Percentiles rank a stretch among this genome's conserved stretches.
Conservation (phyloP, 2,113 vertebrate species). For the Mugil cephalus region DNA sequence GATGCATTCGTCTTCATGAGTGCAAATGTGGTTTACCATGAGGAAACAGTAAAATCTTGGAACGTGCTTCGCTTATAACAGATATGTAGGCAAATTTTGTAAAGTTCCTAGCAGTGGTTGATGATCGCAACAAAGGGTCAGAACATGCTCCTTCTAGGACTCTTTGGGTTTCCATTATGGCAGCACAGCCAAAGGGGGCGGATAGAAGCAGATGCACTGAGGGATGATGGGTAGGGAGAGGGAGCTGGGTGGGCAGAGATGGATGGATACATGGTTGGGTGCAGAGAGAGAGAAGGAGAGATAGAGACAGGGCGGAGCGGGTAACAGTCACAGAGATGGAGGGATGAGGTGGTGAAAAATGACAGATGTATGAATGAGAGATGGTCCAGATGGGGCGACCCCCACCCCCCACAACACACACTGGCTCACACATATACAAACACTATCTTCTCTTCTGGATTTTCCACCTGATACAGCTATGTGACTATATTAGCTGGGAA, state of each 20-base stretch:
- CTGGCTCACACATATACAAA: conserved; percentile 6
- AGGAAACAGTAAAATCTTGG: neutral
- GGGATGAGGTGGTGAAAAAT: conserved; percentile 46
- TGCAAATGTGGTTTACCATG: neutral
- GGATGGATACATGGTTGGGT: conserved; percentile 33
- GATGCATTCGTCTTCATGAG: neutral
- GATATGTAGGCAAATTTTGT: neutral
- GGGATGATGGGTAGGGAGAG: conserved; percentile 45
- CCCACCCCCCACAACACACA: neutral
- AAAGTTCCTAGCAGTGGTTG: neutral
- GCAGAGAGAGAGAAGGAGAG: conserved; percentile 28
- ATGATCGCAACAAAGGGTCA: neutral
- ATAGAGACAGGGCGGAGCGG: conserved; percentile 17
- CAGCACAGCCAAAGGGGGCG: conserved; percentile 6
- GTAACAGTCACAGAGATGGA: conserved; percentile 38
- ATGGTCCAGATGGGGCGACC: conserved; percentile 55
- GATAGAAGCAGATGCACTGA: conserved; percentile 33
- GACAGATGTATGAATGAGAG: conserved; percentile 61
- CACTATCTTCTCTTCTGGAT: conserved; percentile 24
- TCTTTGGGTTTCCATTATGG: conserved; percentile 11
- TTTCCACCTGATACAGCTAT: conserved; percentile 19
- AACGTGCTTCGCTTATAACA: neutral
- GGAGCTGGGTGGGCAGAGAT: conserved; percentile 47
- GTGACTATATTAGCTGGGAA: conserved; percentile 14
- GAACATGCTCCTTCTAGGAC: conserved; percentile 23